Percentiles rank a stretch among this genome's conserved stretches.
phyloP scores from a whole-genome alignment of 2,797 vertebrate species.

The Characodon lateralis region DNA sequence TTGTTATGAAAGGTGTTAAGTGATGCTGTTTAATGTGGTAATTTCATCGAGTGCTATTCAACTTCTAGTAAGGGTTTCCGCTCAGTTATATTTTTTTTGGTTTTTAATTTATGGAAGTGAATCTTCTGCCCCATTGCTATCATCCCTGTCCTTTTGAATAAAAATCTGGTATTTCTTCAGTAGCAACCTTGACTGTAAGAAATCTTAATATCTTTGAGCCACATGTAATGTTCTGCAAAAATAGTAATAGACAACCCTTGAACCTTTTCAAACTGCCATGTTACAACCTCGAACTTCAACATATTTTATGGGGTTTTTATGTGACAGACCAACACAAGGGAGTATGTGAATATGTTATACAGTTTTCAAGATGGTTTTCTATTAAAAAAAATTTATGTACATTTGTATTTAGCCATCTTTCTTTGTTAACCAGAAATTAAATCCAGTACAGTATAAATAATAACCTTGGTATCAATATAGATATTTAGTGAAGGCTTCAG shows the following conservation, averaged over 20 bases:
- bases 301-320: not conserved
- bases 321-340: not conserved
- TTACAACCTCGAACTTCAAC: not conserved
- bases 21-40: conserved; percentile 57
- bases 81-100: conserved; percentile 25
- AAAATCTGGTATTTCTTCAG: conserved; percentile 23
- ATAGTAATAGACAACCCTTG: not conserved
- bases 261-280: not conserved
- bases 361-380: not conserved
- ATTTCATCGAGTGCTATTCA: conserved; percentile 31
- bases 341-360: too few relatives aligned
- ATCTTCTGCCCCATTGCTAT: conserved; percentile 26
- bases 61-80: conserved; percentile 7
- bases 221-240: not conserved
- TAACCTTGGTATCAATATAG: not conserved
- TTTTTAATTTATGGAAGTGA: not conserved
- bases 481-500: not conserved
- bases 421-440: not conserved
- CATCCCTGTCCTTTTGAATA: conserved; percentile 19
- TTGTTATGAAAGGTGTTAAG: conserved; percentile 48
- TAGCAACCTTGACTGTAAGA: conserved; percentile 20
- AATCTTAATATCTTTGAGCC: not conserved
- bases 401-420: not conserved
- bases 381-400: not conserved
- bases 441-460: not conserved